Percentiles rank a stretch among this genome's conserved stretches.
Conservation (phyloP, 1,140 invertebrate species). For the Scaptodrosophila lebanonensis region DNA sequence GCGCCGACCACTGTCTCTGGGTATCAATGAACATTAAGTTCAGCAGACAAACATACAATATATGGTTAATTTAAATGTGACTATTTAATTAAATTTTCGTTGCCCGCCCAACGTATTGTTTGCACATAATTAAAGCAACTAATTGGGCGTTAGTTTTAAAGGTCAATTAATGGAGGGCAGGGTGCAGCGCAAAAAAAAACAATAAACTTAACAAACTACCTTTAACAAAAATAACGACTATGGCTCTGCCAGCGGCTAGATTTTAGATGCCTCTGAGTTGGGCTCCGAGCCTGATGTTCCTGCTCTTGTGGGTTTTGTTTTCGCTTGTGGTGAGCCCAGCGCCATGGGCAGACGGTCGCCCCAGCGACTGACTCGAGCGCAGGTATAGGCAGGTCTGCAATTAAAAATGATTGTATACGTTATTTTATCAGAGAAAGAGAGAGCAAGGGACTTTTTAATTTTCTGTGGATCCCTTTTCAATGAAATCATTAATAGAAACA, state of each 20-base stretch:
- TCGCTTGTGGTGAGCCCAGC: slow-evolving; percentile 41
- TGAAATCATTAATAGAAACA: too few relatives aligned
- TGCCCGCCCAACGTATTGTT: slow-evolving; percentile 56
- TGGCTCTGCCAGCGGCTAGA: slow-evolving; percentile 16
- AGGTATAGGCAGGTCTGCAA: slow-evolving; percentile 82
- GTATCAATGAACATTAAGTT: slow-evolving; percentile 53
- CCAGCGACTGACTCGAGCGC: slow-evolving; percentile 84
- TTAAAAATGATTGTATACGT: too few relatives aligned
- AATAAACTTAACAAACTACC: not conserved
- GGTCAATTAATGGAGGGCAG: slow-evolving; percentile 25
- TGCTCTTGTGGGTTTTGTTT: slow-evolving; percentile 8
- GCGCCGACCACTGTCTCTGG: slow-evolving; percentile 23
- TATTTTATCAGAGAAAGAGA: too few relatives aligned
- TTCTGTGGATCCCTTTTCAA: too few relatives aligned
- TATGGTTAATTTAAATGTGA: slow-evolving; percentile 55
- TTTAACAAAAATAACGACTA: slow-evolving; percentile 31
- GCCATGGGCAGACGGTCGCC: slow-evolving; percentile 85
- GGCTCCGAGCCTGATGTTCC: not conserved
- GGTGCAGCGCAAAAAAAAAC: slow-evolving; percentile 17
- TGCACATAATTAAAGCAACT: slow-evolving; percentile 63
- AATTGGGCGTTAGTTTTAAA: slow-evolving; percentile 50
- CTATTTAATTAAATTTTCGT: slow-evolving; percentile 61
- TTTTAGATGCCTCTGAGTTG: too few relatives aligned
- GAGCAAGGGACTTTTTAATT: not conserved
- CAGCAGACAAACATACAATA: too few relatives aligned